Evolutionary conservation across 2,888 invertebrate species (phyloP).

Genomic region (Nebria salina): DNA sequence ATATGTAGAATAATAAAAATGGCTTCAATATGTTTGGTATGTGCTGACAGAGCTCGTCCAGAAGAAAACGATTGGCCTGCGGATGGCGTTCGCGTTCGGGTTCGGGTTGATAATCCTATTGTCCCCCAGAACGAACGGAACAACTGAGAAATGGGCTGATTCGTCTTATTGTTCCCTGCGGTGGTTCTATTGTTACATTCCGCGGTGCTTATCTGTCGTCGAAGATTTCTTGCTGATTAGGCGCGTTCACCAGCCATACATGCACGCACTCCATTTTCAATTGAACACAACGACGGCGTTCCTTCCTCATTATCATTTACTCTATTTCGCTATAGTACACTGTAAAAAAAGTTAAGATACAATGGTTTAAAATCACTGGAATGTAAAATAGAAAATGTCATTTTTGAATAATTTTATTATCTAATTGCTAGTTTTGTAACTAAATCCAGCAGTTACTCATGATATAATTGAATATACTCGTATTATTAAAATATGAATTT

Average conservation of each 20-base stretch:
- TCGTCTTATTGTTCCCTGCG: constrained; percentile 31
- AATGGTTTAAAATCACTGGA: too few species aligned
- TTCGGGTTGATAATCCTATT: constrained; percentile 39
- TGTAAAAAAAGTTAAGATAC: too few species aligned
- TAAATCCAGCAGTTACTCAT: too few species aligned
- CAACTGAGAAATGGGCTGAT: constrained; percentile 36
- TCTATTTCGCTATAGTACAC: too few species aligned
- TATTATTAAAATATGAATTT: neutral
- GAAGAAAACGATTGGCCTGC: constrained; percentile 4
- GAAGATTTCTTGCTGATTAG: constrained; percentile 43
- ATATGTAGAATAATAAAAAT: neutral
- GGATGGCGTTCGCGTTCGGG: constrained; percentile 3
- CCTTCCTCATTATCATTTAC: too few species aligned
- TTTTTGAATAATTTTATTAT: too few species aligned
- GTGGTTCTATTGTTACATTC: constrained; percentile 43
- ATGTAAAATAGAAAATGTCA: too few species aligned
- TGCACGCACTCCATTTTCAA: neutral
- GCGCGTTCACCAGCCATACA: neutral
- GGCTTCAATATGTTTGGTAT: neutral
- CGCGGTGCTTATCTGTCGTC: constrained; percentile 35
- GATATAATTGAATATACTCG: neutral
- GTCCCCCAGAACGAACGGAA: constrained; percentile 17
- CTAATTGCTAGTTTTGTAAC: too few species aligned
- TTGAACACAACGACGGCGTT: too few species aligned
- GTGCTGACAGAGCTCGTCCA: neutral